Evolutionary conservation across 2,113 vertebrate species (phyloP), one percentile per base, ranked within the genome.

Genomic region (Solea senegalensis): DNA sequence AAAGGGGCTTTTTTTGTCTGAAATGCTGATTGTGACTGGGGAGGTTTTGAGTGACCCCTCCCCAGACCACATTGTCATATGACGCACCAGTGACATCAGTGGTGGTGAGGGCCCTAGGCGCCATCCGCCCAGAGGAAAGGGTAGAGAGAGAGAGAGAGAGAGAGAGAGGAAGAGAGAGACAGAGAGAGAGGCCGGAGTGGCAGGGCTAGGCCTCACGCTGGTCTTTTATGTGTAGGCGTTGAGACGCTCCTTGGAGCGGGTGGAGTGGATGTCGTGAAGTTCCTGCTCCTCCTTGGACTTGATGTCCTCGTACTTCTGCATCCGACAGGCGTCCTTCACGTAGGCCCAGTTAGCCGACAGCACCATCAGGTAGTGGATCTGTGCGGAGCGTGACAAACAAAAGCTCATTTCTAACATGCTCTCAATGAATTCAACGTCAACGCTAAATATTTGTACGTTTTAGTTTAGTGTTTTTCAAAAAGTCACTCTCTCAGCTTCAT

Each of bases 301-400:
- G 93, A 99, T 98, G 92, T 99, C 97, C 86, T 99, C 98, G 0
- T 99, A 99, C 81, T 99, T 99, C 87, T 99, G 97, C 97, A 99
- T 97, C 84, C 97, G 94, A 92, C 98, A 99, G 26, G 97, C 97
- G 27, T 98, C 97, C 85, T 99, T 99, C 92, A 99, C 98, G 3
- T 98, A 99, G 78, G 98, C 97, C 97, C 98, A 99, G 93, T 99
- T 99, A 72, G 98, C 97, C 40, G 97, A 98, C 65, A 99, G 94
- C 72, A 99, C 98, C 98, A 99, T 99, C 88, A 99, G 93, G 90
- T 99, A 99, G 78, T 99, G 98, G 79, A 99, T 97, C 98, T 99
- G 88, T 28, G 28, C 27, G 49, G 63, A 21, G 27, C 5, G 49
- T 16, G 28, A 9, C 11, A 52, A n/a, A 52, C 2, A 5, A 13